phyloP scores from a whole-genome alignment of 2,888 invertebrate species.

The Pristionchus fissidentatus region DNA sequence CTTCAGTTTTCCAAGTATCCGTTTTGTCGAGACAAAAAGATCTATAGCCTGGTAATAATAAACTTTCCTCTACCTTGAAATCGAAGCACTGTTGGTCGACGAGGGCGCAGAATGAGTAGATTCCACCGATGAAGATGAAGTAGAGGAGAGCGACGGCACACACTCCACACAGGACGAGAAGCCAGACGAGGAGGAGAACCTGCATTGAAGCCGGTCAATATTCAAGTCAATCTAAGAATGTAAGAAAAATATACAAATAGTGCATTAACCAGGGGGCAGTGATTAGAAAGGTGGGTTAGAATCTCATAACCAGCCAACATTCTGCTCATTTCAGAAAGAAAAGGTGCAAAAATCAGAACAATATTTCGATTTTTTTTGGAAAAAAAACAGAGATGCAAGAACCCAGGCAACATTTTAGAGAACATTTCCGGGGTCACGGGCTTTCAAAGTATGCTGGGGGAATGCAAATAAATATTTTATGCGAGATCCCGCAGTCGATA shows the following conservation, averaged over 20 bases:
- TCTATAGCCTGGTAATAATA: neutral
- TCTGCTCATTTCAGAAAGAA: no score
- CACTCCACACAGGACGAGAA: conserved; percentile 52
- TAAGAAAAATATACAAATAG: neutral
- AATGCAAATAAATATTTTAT: no score
- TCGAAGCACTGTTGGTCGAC: conserved; percentile 57
- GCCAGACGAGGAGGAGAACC: conserved; percentile 52
- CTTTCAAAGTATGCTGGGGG: no score
- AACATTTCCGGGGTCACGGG: no score
- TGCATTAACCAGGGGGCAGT: neutral
- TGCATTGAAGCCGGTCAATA: neutral
- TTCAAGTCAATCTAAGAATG: neutral
- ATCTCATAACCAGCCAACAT: no score
- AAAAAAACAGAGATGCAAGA: no score
- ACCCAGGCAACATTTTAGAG: no score
- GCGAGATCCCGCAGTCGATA: no score
- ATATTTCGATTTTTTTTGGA: no score
- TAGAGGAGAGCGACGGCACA: conserved; percentile 52
- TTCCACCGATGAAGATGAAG: conserved; percentile 55
- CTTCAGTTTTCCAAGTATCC: neutral
- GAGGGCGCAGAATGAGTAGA: conserved; percentile 55
- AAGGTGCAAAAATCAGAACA: no score
- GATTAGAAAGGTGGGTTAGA: neutral
- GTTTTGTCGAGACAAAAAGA: neutral
- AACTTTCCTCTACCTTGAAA: conserved; percentile 50